A percentile compares a stretch with the other conserved stretches of the same genome.
Conservation (phyloP, 2,113 vertebrate genomes). For the Malurus melanocephalus region DNA sequence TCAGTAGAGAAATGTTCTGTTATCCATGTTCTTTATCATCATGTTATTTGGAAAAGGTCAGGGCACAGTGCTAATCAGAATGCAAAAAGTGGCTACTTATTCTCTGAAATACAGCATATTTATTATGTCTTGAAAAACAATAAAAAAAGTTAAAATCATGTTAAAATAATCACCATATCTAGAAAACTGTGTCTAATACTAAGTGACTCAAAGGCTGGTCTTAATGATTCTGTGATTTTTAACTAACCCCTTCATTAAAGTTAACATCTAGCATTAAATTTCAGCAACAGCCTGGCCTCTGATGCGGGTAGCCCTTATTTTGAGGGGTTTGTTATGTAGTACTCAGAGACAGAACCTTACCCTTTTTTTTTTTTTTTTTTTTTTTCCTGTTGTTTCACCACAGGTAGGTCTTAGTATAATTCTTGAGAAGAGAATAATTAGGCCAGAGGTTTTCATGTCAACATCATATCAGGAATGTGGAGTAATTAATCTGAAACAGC, state of each 20-base stretch:
- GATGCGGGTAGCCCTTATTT: not conserved
- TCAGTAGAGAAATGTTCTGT: not conserved
- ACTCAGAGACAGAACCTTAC: not conserved
- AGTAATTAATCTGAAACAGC: not conserved
- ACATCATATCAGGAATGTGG: not conserved
- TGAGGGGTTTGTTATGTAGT: not conserved
- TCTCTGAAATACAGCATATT: not conserved
- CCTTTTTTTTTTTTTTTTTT: not conserved
- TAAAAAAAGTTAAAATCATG: not conserved
- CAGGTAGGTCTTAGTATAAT: not conserved
- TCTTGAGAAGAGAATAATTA: not conserved
- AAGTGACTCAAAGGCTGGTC: not conserved
- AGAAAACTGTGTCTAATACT: not conserved
- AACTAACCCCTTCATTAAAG: not conserved
- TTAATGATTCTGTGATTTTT: not conserved
- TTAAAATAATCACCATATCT: not conserved
- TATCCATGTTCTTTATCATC: not conserved
- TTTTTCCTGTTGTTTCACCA: not conserved
- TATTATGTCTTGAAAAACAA: not conserved
- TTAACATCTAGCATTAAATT: not conserved
- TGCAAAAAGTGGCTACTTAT: not conserved
- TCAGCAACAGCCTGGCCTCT: not conserved
- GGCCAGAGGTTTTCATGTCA: not conserved
- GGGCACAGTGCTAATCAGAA: not conserved
- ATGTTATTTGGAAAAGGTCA: not conserved